Evolutionary conservation across 2,113 vertebrate species (phyloP), one percentile per base, ranked within the genome.

Genomic region (Fregetta grallaria): DNA sequence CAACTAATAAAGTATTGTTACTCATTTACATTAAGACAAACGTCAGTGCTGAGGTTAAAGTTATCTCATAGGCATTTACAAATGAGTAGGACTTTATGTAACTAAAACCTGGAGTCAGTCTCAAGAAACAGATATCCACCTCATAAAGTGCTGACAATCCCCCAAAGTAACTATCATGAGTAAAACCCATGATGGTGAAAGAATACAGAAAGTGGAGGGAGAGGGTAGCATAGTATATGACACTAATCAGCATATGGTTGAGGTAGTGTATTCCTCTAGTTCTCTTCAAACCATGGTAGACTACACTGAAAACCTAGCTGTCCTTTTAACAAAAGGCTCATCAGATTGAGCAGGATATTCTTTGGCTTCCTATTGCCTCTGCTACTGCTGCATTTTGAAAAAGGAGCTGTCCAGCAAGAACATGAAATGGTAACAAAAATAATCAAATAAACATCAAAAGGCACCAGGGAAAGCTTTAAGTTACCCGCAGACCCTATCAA

Each of bases 381-480:
- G 30, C 9, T 44, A 22, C 26, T 38, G 40, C 29, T 72, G 40
- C 25, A 15, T 34, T 63, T 87, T 53, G 53, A 56, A 72, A 92
- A 91, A 81, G 91, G 95, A 97, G 94, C 95, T 97, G 95, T 97
- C 97, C 95, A 97, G 77, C 92, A 94, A 73, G 45, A 82, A 50
- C 13, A 32, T 17, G 32, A 53, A 75, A 67, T 11, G 3, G 12
- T 23, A 42, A 58, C 14, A 79, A 68, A 90, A 85, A 36, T 11
- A 67, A 65, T 30, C 13, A 58, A 83, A 66, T 52, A 83, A 71
- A 58, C 16, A 76, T 30, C 23, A 75, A 68, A 87, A 61, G 21
- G 21, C 92, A 55, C 3, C 7, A 89, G 17, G 9, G 22, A 80
- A 76, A 67, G 10, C 6, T 77, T 66, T 77, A 66, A 67, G 13